A percentile compares a stretch with the other conserved stretches of the same genome.
These are phyloP conservation scores for Zaprionus bogoriensis DNA, from an alignment of 2,888 invertebrate species.

Conservation along the genomic window DNA sequence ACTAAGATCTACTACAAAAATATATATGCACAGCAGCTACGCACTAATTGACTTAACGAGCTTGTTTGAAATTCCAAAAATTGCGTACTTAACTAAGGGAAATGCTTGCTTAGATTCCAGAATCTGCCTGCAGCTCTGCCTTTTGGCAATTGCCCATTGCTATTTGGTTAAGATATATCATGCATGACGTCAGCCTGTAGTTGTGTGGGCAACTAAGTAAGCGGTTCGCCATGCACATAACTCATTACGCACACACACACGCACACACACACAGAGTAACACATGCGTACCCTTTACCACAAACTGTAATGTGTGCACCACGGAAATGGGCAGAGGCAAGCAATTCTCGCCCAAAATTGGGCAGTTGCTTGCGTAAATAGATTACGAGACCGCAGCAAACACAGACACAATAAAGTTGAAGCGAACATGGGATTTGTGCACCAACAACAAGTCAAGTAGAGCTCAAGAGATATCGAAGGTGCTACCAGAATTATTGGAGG, in stretches of 20 bases:
- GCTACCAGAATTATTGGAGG: background rate
- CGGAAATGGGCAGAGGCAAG: slow-evolving; percentile 28
- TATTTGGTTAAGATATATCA: slow-evolving; percentile 10
- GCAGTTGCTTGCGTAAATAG: slow-evolving; percentile 13
- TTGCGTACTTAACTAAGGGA: no score
- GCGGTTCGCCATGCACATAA: slow-evolving; percentile 2
- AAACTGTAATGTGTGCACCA: slow-evolving; percentile 2
- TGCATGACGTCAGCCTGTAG: background rate
- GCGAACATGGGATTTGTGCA: background rate
- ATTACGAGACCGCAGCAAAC: slow-evolving; percentile 37
- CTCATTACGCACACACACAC: background rate
- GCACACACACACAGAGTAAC: background rate
- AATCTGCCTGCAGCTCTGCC: background rate
- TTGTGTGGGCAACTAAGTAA: background rate
- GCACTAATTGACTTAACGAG: no score
- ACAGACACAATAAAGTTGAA: slow-evolving; percentile 22
- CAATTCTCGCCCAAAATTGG: slow-evolving; percentile 1
- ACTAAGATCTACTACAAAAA: background rate
- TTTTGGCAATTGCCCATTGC: no score
- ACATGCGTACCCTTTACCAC: background rate
- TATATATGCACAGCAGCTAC: no score
- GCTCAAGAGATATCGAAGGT: background rate
- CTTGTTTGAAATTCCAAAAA: no score
- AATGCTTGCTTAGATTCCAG: no score
- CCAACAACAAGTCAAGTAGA: background rate